A percentile compares a stretch with the other conserved stretches of the same genome.
Evolutionary conservation across 2,113 vertebrate species (phyloP).

Genomic region (Theristicus caerulescens): DNA sequence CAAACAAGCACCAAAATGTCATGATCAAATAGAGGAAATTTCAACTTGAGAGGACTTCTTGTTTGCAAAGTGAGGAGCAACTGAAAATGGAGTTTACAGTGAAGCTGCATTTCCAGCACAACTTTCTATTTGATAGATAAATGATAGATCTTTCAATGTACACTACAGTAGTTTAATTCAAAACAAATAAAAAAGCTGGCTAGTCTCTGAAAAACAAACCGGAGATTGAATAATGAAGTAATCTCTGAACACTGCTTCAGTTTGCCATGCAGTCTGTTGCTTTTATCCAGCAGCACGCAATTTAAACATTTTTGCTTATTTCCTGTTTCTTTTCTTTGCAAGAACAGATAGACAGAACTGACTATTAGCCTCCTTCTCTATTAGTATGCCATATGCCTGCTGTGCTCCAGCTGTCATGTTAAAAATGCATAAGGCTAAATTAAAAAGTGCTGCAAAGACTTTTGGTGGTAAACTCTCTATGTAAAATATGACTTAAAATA

Average conservation of each 20-base stretch:
- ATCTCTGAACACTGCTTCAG: background rate
- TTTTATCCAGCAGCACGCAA: background rate
- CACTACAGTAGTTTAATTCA: background rate
- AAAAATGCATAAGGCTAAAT: slow-evolving; percentile 74
- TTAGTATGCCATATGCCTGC: slow-evolving; percentile 44
- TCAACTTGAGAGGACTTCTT: background rate
- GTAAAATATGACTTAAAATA: slow-evolving; percentile 50
- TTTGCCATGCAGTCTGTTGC: background rate
- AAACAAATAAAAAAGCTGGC: slow-evolving; percentile 26
- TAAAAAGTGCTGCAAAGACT: slow-evolving; percentile 61
- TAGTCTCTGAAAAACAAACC: background rate
- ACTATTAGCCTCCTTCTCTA: slow-evolving; percentile 8
- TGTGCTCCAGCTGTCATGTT: slow-evolving; percentile 62
- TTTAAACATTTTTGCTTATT: slow-evolving; percentile 31
- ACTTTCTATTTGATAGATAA: background rate
- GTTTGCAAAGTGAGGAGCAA: background rate
- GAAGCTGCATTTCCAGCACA: background rate
- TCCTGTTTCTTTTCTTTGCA: background rate
- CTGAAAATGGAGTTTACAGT: background rate
- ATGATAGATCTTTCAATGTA: background rate
- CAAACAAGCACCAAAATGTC: background rate
- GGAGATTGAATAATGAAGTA: background rate
- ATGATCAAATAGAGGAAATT: background rate
- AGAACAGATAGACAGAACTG: background rate
- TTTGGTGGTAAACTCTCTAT: slow-evolving; percentile 36